Base-by-base conservation (phyloP, 2,113 vertebrate species). In the Psittacus erithacus region DNA sequence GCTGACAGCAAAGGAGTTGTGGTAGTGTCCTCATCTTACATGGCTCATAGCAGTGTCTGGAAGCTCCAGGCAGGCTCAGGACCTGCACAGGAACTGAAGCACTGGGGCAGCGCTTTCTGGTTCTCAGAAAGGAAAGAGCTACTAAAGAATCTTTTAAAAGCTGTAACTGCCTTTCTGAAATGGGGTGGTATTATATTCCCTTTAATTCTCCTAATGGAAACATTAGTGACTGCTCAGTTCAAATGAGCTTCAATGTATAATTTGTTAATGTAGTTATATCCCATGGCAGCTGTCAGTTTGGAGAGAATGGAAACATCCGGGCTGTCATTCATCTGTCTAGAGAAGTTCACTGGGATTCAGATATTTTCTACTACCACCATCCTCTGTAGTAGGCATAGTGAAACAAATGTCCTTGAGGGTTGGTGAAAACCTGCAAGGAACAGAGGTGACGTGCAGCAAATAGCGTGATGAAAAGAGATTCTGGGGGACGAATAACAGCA, bases 321-420 rank as follows among this genome's bases (percentile, higher is more conserved):
- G n/a, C 81, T 94, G 88, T 94, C 38, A 65, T 86, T 96, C 18
- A 0, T 53, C 43, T 88, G 64, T 75, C 79, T 60, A 60, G 68
- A 73, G 73, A 95, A 83, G 90, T 84, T 96, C 3, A 1, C 43
- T 75, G 81, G 65, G 47, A 86, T 92, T 92, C 88, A 79, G 29
- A 16, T 49, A 53, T 86, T 94, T 95, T 83, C 71, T 75, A 15
- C 60, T 92, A 49, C 27, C 60, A 41, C 43, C 39, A 35, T 86
- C 80, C 81, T 91, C 57, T 92, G 39, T 31, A 74, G 74, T 1
- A 85, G 82, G 93, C 75, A 78, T 77, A 91, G 69, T 76, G 67
- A 55, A 92, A 75, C 69, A 85, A 96, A 93, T 73, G 55, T 93
- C 86, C 86, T 95, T 93, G 85, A 94, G 71, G 67, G 74, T 31